phyloP scores from a whole-genome alignment of 1,140 invertebrate species.

The Helicoverpa zea region DNA sequence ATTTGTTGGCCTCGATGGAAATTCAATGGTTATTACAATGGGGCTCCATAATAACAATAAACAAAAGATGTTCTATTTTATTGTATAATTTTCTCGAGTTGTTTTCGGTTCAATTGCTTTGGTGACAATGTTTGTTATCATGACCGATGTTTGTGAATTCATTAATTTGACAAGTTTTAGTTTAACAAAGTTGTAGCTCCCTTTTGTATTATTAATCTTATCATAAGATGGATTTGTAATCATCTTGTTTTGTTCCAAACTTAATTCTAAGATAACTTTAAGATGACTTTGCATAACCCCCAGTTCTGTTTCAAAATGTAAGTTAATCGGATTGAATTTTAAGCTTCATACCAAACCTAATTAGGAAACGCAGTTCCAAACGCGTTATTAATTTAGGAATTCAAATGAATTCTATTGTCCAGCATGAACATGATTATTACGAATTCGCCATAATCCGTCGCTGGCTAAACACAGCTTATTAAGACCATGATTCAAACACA shows the following conservation, averaged over 20 bases:
- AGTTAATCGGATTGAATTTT: not conserved
- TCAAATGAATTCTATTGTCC: conserved; percentile 7
- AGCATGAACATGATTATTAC: conserved; percentile 19
- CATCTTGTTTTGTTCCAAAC: not conserved
- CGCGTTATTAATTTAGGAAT: conserved; percentile 29
- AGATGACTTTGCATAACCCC: too few species aligned
- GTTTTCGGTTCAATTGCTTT: conserved; percentile 44
- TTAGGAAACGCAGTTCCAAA: not conserved
- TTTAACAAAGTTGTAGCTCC: not conserved
- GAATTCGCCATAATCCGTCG: conserved; percentile 25
- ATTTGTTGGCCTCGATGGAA: conserved; percentile 81
- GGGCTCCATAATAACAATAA: conserved; percentile 65
- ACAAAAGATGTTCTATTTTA: conserved; percentile 60
- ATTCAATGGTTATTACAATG: conserved; percentile 76
- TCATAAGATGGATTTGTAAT: not conserved
- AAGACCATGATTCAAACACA: conserved; percentile 48
- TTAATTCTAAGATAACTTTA: too few species aligned
- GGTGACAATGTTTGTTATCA: conserved; percentile 38
- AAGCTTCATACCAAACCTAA: not conserved
- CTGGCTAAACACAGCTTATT: conserved; percentile 33
- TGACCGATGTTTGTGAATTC: conserved; percentile 18
- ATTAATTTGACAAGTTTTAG: conserved; percentile 29
- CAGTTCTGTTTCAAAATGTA: too few species aligned
- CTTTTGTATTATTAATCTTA: not conserved
- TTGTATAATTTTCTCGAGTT: conserved; percentile 35